These are phyloP conservation scores for Euura lappo DNA, from an alignment of 1,140 invertebrate genomes.

Conservation along the genomic window DNA sequence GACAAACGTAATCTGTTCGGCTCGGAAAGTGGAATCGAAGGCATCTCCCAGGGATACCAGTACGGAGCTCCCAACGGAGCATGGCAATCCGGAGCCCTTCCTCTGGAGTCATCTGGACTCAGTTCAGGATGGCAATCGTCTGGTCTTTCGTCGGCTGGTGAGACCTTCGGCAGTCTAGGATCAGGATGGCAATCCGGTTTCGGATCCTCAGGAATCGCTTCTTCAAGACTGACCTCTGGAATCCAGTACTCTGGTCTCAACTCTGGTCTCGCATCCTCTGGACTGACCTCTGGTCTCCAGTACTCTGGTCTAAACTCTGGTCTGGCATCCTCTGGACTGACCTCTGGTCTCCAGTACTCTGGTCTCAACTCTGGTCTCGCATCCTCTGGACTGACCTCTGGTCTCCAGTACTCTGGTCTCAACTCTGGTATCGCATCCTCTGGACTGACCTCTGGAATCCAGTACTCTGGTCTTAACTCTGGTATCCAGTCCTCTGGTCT, in stretches of 20 bases:
- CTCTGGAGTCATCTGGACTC: background rate
- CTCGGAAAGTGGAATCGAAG: background rate
- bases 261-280: too few relatives aligned
- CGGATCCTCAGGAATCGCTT: too few relatives aligned
- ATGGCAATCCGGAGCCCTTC: background rate
- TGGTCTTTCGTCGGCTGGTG: background rate
- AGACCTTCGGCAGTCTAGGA: slow-evolving; percentile 30
- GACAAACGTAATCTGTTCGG: slow-evolving; percentile 21
- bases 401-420: too few relatives aligned
- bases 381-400: background rate
- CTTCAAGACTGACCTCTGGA: too few relatives aligned
- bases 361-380: background rate
- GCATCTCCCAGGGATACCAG: too few relatives aligned
- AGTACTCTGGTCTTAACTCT: too few relatives aligned
- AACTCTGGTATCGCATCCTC: too few relatives aligned
- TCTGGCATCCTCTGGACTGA: background rate
- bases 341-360: background rate
- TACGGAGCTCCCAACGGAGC: background rate
- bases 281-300: too few relatives aligned
- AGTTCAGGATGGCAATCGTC: slow-evolving; percentile 33
- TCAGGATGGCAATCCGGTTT: slow-evolving; percentile 19
- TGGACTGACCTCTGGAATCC: too few relatives aligned
- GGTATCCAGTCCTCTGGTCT: background rate
- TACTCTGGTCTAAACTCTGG: background rate
- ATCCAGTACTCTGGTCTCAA: too few relatives aligned